Evolutionary conservation across 2,113 vertebrate genomes (phyloP).

Genomic region (Bufo bufo): DNA sequence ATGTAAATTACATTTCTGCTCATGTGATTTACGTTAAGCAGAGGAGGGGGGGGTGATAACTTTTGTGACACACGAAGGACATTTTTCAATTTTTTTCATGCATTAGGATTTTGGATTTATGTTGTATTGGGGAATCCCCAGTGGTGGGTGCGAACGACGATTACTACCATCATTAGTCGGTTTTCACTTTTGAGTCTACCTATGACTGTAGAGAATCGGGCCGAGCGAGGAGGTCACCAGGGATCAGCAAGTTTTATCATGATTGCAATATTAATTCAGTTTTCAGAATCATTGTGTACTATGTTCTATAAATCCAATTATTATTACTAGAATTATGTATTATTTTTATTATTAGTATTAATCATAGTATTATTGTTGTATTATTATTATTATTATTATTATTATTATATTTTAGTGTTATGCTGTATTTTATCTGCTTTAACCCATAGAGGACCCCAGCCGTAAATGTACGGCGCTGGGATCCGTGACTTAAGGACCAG

Average conservation of each 20-base stretch:
- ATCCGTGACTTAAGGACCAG: too few species aligned
- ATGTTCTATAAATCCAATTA: too few species aligned
- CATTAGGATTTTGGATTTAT: neutral
- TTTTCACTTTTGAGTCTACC: neutral
- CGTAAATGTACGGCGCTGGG: too few species aligned
- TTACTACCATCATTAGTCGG: neutral
- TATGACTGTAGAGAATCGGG: neutral
- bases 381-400: too few species aligned
- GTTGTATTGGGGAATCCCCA: neutral
- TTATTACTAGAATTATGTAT: too few species aligned
- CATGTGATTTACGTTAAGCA: neutral
- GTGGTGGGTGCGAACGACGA: neutral
- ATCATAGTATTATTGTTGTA: too few species aligned
- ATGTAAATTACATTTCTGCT: neutral
- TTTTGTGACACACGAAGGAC: neutral
- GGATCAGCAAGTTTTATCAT: neutral
- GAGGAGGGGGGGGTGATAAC: neutral
- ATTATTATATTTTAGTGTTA: too few species aligned
- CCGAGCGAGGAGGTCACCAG: neutral
- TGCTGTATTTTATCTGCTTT: too few species aligned
- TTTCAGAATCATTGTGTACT: too few species aligned
- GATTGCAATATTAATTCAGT: neutral
- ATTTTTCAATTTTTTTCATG: neutral
- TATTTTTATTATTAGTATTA: too few species aligned
- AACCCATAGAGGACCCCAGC: too few species aligned